Evolutionary conservation across 2,888 invertebrate genomes (phyloP).

Genomic region (Helleia helle): DNA sequence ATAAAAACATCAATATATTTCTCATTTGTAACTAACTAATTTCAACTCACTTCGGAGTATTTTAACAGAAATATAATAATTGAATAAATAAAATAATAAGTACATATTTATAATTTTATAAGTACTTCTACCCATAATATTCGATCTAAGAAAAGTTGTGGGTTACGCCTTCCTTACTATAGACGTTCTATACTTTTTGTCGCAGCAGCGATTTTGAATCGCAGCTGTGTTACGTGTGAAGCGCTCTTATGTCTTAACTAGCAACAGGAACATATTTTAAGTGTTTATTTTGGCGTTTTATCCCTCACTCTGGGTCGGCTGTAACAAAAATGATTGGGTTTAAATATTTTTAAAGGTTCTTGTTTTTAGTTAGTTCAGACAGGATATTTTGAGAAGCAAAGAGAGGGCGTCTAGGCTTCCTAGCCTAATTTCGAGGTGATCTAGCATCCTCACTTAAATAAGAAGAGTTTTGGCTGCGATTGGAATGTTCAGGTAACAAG

Average conservation of each 20-base stretch:
- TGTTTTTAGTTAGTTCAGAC: too few species aligned
- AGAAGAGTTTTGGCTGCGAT: too few species aligned
- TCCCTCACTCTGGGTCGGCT: constrained; percentile 32
- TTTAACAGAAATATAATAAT: neutral
- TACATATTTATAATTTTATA: constrained; percentile 1
- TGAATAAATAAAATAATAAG: constrained; percentile 3
- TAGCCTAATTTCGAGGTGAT: too few species aligned
- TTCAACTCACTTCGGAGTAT: neutral
- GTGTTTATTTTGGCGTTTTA: constrained; percentile 29
- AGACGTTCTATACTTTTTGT: constrained; percentile 6
- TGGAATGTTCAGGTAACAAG: too few species aligned
- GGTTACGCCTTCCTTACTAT: neutral
- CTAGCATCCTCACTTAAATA: too few species aligned
- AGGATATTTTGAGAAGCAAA: too few species aligned
- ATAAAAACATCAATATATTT: too few species aligned
- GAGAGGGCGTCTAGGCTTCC: too few species aligned
- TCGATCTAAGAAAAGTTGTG: too few species aligned
- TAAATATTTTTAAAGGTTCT: too few species aligned
- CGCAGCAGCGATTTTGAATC: constrained; percentile 15
- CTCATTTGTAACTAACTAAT: neutral
- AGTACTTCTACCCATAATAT: neutral
- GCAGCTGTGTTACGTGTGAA: constrained; percentile 32
- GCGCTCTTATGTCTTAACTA: constrained; percentile 29
- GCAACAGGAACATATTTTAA: constrained; percentile 57
- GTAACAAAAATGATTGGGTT: constrained; percentile 29